Percentiles rank a stretch among this genome's conserved stretches.
Conservation (phyloP, 2,888 invertebrate species). For the Timema cristinae region DNA sequence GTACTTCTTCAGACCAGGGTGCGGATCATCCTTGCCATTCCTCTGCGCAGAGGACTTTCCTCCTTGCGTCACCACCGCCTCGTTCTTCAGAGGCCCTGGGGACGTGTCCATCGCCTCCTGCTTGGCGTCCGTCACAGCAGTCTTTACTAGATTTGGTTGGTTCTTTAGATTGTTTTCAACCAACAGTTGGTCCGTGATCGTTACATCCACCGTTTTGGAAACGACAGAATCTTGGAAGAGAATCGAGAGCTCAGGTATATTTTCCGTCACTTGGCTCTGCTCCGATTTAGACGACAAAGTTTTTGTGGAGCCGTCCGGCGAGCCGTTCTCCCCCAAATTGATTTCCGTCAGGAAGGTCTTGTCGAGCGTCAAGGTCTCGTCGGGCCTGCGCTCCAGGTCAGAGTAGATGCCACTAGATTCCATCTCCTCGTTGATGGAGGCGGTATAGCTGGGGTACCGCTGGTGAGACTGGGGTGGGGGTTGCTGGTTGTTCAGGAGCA, state of each 20-base stretch:
- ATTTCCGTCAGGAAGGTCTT: neutral
- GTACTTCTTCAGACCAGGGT: conserved; percentile 56
- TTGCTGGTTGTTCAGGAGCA: neutral
- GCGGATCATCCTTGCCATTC: conserved; percentile 35
- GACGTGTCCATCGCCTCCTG: conserved; percentile 18
- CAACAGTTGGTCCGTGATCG: neutral
- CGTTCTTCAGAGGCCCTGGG: conserved; percentile 16
- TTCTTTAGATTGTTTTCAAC: conserved; percentile 19
- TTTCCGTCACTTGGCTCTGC: conserved; percentile 24
- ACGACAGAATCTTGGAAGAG: neutral
- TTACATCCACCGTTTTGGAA: neutral
- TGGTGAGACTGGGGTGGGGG: conserved; percentile 28
- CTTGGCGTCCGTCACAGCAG: conserved; percentile 27
- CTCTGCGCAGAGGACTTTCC: conserved; percentile 3
- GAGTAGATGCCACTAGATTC: conserved; percentile 88
- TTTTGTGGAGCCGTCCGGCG: conserved; percentile 59
- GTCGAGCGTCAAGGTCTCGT: conserved; percentile 44
- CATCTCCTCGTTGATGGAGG: conserved; percentile 71
- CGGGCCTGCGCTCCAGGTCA: conserved; percentile 74
- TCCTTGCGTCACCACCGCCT: neutral
- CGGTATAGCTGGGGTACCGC: conserved; percentile 45
- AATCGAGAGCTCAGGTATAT: neutral
- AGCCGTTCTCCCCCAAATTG: conserved; percentile 42
- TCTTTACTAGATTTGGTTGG: neutral
- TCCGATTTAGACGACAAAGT: conserved; percentile 45